Evolutionary conservation across 2,113 vertebrate species (phyloP).

Genomic region (Meles meles): DNA sequence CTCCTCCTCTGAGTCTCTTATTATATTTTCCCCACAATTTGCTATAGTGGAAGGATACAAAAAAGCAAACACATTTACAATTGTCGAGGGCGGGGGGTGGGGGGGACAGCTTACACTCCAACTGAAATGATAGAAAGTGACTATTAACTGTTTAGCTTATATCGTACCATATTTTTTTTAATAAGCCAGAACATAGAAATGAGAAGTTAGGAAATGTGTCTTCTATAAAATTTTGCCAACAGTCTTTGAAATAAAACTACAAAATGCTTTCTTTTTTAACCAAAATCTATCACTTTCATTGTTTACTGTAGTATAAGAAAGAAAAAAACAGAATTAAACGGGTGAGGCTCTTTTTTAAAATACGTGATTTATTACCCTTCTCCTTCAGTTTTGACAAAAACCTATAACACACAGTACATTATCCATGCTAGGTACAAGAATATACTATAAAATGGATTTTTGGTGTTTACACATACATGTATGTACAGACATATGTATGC

Average conservation of each 20-base stretch:
- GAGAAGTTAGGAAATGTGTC: background rate
- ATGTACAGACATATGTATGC: background rate
- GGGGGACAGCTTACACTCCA: background rate
- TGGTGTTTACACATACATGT: background rate
- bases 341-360: background rate
- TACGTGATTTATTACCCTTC: slow-evolving; percentile 47
- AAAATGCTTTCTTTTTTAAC: slow-evolving; percentile 2
- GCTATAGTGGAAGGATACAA: slow-evolving; percentile 17
- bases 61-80: slow-evolving; percentile 23
- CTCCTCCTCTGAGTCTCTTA: background rate
- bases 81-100: background rate
- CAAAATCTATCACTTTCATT: slow-evolving; percentile 14
- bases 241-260: slow-evolving; percentile 22
- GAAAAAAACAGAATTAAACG: slow-evolving; percentile 51
- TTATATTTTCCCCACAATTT: slow-evolving; percentile 6
- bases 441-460: background rate
- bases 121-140: slow-evolving; percentile 37
- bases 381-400: slow-evolving; percentile 47
- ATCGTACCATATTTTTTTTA: background rate
- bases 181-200: slow-evolving; percentile 27
- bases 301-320: slow-evolving; percentile 1
- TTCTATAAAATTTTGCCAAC: slow-evolving; percentile 9
- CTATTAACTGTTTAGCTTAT: slow-evolving; percentile 14
- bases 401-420: slow-evolving; percentile 28
- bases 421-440: slow-evolving; percentile 6